Percentiles rank a stretch among this genome's conserved stretches.
These are phyloP conservation scores for Alouatta palliata DNA, from an alignment of 2,113 vertebrate species.

Conservation along the genomic window DNA sequence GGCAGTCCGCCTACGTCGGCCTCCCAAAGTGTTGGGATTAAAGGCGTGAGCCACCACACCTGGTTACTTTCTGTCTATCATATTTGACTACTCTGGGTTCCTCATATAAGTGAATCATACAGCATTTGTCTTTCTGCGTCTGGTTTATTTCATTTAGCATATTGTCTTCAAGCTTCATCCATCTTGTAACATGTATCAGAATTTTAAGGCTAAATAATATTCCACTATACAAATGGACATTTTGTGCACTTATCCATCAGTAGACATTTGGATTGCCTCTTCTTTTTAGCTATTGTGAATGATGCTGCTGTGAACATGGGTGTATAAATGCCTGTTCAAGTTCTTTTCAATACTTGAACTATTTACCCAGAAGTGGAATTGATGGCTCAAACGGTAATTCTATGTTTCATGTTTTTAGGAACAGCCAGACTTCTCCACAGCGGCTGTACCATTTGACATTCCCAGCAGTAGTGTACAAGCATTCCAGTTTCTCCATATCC, in stretches of 20 bases:
- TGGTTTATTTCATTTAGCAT: background rate
- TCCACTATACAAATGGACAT: background rate
- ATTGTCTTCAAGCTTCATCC: background rate
- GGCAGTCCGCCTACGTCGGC: too few relatives aligned
- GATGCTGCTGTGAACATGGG: background rate
- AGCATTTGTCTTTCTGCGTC: background rate
- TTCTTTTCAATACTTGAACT: background rate
- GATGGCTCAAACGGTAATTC: background rate
- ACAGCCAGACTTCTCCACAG: background rate
- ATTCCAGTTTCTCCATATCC: background rate
- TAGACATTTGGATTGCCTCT: background rate
- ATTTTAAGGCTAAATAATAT: background rate
- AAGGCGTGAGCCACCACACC: too few relatives aligned
- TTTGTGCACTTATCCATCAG: background rate
- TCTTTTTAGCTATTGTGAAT: background rate
- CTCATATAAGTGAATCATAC: background rate
- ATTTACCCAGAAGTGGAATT: background rate
- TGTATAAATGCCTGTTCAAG: background rate
- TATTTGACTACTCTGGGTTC: background rate
- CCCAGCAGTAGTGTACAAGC: background rate
- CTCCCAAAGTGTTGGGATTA: too few relatives aligned
- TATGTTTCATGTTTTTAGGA: background rate
- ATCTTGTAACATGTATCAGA: background rate
- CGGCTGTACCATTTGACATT: background rate
- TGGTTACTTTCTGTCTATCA: background rate